Evolutionary conservation across 2,113 vertebrate genomes (phyloP), one percentile per base, ranked within the genome.

Genomic region (Pygoscelis adeliae): DNA sequence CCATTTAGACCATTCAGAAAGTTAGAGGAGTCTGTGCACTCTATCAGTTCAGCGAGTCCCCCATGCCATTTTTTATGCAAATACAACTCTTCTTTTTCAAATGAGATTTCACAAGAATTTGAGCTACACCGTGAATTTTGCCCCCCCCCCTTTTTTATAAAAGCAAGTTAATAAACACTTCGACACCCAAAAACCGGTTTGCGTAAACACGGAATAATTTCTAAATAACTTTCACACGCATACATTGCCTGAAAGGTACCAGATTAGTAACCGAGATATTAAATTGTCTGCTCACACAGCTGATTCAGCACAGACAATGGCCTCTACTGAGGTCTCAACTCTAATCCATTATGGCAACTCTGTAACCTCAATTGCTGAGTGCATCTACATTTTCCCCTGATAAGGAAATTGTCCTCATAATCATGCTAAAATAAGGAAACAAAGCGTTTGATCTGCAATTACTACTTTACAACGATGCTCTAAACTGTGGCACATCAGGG

Each of bases 21-120:
- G 96, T 95, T 95, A 66, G 22, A 86, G 38, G 71, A 95, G 36
- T 21, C 76, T 71, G 47, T 30, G 47, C 67, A 59, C 72, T 95
- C 67, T 1, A 50, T 26, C 91, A 90, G 38, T 4, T n/a, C 91
- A 87, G 32, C 3, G 42, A 67, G 80, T 36, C 46, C 65, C 77
- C 82, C 29, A n/a, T 36, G 67, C 47, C 66, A n/a, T 71, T 78
- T 83, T 77, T 69, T 7, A 83, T 55, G 67, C 49, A 74, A 92
- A 95, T 47, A 50, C 11, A 69, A 69, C 30, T 56, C 4, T 16
- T 61, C 11, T 77, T 50, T 80, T 65, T 27, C 1, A 20, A 77
- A 80, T 21, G 56, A 67, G 27, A 55, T 58, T 92, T 86, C 71
- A 86, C 40, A 81, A 58, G 42, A 30, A 62, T 88, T 50, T 73